A percentile compares a stretch with the other conserved stretches of the same genome.
Evolutionary conservation across 2,888 invertebrate species (phyloP).

Genomic region (Andrena chrysosceles): DNA sequence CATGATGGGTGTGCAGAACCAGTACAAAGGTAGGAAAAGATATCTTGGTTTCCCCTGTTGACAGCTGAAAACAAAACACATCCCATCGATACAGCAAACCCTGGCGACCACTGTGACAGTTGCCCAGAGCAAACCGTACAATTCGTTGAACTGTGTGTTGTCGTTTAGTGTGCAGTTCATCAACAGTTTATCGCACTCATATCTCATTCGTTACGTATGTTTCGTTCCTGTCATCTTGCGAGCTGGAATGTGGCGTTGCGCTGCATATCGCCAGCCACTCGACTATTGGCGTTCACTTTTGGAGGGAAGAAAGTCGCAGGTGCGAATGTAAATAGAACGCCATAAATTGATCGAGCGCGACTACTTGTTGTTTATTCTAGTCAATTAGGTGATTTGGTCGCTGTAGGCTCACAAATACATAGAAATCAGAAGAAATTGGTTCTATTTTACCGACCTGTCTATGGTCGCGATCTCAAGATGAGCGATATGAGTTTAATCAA

Average conservation of each 20-base stretch:
- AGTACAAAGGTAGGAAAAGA: slow-evolving; percentile 75
- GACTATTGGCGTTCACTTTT: slow-evolving; percentile 40
- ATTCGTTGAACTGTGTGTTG: slow-evolving; percentile 45
- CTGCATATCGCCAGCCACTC: slow-evolving; percentile 12
- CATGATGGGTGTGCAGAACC: slow-evolving; percentile 75
- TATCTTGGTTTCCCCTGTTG: slow-evolving; percentile 8
- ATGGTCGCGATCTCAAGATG: not conserved
- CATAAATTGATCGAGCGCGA: slow-evolving; percentile 28
- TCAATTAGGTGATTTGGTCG: not conserved
- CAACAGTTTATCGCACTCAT: not conserved
- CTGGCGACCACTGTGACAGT: slow-evolving; percentile 36
- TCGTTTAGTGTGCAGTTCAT: slow-evolving; percentile 10
- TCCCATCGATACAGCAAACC: not conserved
- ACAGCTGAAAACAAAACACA: slow-evolving; percentile 19
- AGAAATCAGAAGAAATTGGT: not conserved
- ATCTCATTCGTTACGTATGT: not conserved
- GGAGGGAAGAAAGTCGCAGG: slow-evolving; percentile 46
- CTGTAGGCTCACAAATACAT: not conserved
- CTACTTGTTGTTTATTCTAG: not conserved
- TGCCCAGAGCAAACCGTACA: slow-evolving; percentile 3
- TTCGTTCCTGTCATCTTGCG: not conserved
- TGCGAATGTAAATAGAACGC: slow-evolving; percentile 46
- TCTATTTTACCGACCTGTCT: slow-evolving; percentile 1
- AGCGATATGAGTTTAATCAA: slow-evolving; percentile 55
- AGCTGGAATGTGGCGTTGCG: slow-evolving; percentile 1